Percentiles rank a stretch among this genome's conserved stretches.
Evolutionary conservation across 2,888 invertebrate species (phyloP).

Genomic region (Eretmocerus hayati): DNA sequence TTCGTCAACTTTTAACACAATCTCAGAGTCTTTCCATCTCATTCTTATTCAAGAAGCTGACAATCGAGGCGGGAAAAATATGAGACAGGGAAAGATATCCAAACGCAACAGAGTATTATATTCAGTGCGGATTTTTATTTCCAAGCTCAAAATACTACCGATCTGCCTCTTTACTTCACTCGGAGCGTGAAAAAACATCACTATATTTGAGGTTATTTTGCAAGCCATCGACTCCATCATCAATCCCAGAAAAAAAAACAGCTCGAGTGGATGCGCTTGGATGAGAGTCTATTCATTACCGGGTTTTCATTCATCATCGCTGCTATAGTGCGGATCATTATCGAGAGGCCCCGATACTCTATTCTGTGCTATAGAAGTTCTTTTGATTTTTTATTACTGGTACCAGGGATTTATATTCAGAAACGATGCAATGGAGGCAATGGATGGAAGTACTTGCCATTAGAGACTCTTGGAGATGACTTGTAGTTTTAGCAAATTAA

Average conservation of each 20-base stretch:
- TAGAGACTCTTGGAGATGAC: too few species aligned
- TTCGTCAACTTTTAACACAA: constrained; percentile 40
- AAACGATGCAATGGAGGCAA: too few species aligned
- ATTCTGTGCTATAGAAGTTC: too few species aligned
- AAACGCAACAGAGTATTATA: not conserved
- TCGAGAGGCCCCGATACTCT: not conserved
- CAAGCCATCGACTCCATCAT: too few species aligned
- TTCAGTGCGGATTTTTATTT: not conserved
- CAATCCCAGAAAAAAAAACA: too few species aligned
- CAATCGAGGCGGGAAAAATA: constrained; percentile 32
- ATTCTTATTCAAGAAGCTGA: constrained; percentile 24
- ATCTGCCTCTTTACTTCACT: too few species aligned
- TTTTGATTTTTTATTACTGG: too few species aligned
- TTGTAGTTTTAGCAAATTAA: too few species aligned
- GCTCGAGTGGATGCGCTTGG: not conserved
- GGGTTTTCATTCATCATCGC: constrained; percentile 7
- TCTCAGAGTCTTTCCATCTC: constrained; percentile 26
- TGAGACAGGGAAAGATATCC: not conserved
- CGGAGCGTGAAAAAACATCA: not conserved
- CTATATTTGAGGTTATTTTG: too few species aligned
- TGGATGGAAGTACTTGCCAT: too few species aligned
- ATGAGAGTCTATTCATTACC: not conserved
- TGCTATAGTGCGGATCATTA: constrained; percentile 15
- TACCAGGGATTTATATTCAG: too few species aligned
- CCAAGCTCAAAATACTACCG: too few species aligned